Conservation (phyloP, 2,888 invertebrate genomes). For the Pterostichus madidus region DNA sequence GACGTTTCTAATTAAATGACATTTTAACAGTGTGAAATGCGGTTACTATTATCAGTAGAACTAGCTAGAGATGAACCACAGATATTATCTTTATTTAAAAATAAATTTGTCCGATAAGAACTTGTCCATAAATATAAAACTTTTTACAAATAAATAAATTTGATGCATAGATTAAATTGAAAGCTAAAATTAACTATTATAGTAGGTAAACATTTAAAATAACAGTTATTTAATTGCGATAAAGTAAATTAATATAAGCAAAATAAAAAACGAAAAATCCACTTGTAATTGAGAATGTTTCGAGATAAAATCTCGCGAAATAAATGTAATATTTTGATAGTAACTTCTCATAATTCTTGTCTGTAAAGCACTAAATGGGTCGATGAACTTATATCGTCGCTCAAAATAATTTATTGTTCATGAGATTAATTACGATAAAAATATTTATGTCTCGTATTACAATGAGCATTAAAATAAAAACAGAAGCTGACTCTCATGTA, state of each 20-base stretch:
- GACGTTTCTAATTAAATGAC: too few relatives aligned
- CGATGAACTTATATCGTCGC: conserved; percentile 54
- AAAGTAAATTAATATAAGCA: background rate
- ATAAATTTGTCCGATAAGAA: too few relatives aligned
- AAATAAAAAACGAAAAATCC: background rate
- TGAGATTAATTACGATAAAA: conserved; percentile 60
- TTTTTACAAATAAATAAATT: too few relatives aligned
- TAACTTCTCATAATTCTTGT: conserved; percentile 39
- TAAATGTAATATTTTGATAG: conserved; percentile 48
- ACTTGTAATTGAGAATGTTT: background rate
- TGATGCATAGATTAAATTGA: too few relatives aligned
- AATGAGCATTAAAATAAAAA: conserved; percentile 58
- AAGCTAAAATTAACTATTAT: too few relatives aligned
- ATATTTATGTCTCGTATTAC: conserved; percentile 57
- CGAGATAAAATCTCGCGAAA: conserved; percentile 16
- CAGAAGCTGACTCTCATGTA: conserved; percentile 24
- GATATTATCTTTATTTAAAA: too few relatives aligned
- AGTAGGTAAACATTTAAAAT: too few relatives aligned
- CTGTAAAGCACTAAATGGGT: conserved; percentile 23
- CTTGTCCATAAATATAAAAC: too few relatives aligned
- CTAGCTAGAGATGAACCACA: too few relatives aligned
- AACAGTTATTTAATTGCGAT: too few relatives aligned
- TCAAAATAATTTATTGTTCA: conserved; percentile 56
- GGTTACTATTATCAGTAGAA: too few relatives aligned
- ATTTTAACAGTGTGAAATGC: too few relatives aligned